These are phyloP conservation scores for Drosophila dives DNA, from an alignment of 2,888 invertebrate genomes.

Conservation along the genomic window DNA sequence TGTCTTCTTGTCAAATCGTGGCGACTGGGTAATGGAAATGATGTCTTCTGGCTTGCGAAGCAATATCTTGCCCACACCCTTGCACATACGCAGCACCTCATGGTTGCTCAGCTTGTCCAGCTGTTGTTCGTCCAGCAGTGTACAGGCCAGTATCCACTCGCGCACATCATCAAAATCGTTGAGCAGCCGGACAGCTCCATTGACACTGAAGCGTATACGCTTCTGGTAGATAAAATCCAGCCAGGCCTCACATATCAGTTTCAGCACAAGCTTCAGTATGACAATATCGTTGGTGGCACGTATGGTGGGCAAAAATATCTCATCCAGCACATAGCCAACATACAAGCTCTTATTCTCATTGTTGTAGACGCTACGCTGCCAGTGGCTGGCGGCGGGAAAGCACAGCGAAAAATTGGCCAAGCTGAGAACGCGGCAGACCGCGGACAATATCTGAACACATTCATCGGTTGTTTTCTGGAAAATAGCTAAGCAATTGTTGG, in stretches of 20 bases:
- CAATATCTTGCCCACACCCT: constrained; percentile 93
- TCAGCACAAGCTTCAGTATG: constrained; percentile 91
- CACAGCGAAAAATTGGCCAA: constrained; percentile 93
- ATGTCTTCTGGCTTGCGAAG: constrained; percentile 93
- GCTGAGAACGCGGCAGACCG: constrained; percentile 91
- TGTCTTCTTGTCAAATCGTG: constrained; percentile 73
- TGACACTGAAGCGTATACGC: constrained; percentile 92
- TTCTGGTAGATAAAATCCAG: constrained; percentile 93
- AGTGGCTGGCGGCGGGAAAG: constrained; percentile 90
- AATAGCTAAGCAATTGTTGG: not conserved
- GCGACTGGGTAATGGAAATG: constrained; percentile 89
- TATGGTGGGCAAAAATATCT: constrained; percentile 91
- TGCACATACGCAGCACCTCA: constrained; percentile 88
- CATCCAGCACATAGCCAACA: constrained; percentile 90
- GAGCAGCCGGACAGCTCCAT: constrained; percentile 91
- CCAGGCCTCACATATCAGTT: constrained; percentile 95
- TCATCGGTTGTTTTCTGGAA: constrained; percentile 89
- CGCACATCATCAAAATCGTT: constrained; percentile 93
- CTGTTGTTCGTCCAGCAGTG: constrained; percentile 86
- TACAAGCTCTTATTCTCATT: constrained; percentile 87
- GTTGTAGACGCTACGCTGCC: constrained; percentile 85
- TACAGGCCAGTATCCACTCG: constrained; percentile 90
- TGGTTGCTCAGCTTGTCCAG: constrained; percentile 85
- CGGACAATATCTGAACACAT: constrained; percentile 90
- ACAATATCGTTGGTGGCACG: constrained; percentile 90